These are phyloP conservation scores for Odontothrips loti DNA, from an alignment of 2,888 invertebrate genomes.

Conservation along the genomic window DNA sequence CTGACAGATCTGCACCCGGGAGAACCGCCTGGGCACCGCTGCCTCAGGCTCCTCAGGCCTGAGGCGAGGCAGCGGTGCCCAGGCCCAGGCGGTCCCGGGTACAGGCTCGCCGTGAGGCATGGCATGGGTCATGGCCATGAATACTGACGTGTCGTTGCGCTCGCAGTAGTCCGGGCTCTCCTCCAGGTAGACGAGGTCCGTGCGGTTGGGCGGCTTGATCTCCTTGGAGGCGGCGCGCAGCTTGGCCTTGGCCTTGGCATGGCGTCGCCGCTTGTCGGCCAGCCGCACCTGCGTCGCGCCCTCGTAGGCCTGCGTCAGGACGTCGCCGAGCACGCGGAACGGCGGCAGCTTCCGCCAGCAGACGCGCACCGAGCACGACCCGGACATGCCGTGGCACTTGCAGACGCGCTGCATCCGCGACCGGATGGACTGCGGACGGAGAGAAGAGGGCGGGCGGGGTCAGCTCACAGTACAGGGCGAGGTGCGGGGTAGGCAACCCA, in stretches of 20 bases:
- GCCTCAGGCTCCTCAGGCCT: no score
- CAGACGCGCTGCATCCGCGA: constrained; percentile 81
- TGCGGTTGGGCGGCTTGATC: constrained; percentile 80
- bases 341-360: constrained; percentile 83
- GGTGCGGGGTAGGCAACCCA: no score
- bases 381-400: constrained; percentile 92
- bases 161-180: constrained; percentile 91
- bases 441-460: background rate
- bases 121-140: background rate
- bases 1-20: no score
- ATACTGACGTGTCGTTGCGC: constrained; percentile 70
- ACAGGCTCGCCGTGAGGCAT: no score
- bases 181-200: constrained; percentile 84
- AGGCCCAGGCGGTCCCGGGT: no score
- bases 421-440: constrained; percentile 56
- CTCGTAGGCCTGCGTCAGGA: constrained; percentile 74
- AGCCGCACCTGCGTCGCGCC: constrained; percentile 79
- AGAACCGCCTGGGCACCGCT: no score
- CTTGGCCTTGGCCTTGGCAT: constrained; percentile 55
- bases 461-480: no score
- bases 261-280: constrained; percentile 58
- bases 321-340: constrained; percentile 71
- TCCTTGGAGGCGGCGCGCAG: constrained; percentile 69
- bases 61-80: no score
- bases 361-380: constrained; percentile 83